These are phyloP conservation scores for Yponomeuta sedellus DNA, from an alignment of 2,888 invertebrate genomes.

Conservation along the genomic window DNA sequence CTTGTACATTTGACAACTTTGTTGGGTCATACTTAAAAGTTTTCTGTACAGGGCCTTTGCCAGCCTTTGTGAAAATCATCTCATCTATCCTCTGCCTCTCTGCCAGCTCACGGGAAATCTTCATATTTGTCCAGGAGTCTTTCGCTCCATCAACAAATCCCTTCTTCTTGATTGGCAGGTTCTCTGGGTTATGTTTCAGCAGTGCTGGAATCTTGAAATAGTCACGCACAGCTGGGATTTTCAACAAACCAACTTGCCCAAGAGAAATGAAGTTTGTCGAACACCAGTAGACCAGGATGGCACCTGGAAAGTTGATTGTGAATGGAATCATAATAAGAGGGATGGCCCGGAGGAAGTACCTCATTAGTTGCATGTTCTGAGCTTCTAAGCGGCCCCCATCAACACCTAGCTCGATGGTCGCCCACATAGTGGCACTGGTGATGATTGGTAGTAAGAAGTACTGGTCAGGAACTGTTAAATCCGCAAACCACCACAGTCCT, in stretches of 20 bases:
- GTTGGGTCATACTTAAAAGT: constrained; percentile 92
- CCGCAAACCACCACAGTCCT: constrained; percentile 94
- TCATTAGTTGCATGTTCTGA: constrained; percentile 82
- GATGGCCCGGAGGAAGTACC: constrained; percentile 83
- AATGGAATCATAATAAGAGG: constrained; percentile 90
- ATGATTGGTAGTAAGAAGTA: constrained; percentile 90
- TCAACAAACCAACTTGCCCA: constrained; percentile 85
- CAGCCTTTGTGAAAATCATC: constrained; percentile 87
- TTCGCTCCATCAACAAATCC: constrained; percentile 87
- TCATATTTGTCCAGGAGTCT: constrained; percentile 90
- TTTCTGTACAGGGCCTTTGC: constrained; percentile 89
- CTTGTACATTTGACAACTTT: constrained; percentile 70
- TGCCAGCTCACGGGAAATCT: constrained; percentile 84
- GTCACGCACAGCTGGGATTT: constrained; percentile 82
- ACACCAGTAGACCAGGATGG: constrained; percentile 93
- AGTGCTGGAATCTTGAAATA: constrained; percentile 85
- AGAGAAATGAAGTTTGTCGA: constrained; percentile 91
- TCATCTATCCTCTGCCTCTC: constrained; percentile 86
- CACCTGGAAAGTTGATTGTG: constrained; percentile 91
- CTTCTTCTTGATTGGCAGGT: constrained; percentile 82
- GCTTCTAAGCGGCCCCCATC: constrained; percentile 82
- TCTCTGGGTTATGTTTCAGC: constrained; percentile 72
- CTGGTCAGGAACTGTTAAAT: constrained; percentile 94
- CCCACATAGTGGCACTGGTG: constrained; percentile 87
- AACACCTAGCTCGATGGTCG: constrained; percentile 89